Conservation (phyloP, 2,888 invertebrate genomes). For the Biston betularia region DNA sequence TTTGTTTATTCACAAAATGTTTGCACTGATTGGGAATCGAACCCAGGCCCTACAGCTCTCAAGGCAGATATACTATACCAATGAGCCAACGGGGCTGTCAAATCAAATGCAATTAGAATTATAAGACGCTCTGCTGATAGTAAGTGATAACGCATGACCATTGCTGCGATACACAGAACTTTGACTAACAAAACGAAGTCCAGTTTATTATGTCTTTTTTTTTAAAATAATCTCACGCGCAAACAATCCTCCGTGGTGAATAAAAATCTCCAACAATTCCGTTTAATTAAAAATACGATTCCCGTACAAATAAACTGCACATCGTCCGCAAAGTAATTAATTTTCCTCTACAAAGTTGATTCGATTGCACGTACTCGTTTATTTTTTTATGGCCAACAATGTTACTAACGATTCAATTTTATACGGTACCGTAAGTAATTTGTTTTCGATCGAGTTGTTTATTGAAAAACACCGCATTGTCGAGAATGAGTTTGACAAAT, state of each 20-base stretch:
- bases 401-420: constrained; percentile 66
- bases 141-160: too few relatives aligned
- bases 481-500: constrained; percentile 7
- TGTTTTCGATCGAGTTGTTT: constrained; percentile 67
- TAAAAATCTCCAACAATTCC: constrained; percentile 20
- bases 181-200: not conserved
- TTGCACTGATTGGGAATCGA: too few relatives aligned
- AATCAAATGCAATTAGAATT: too few relatives aligned
- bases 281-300: constrained; percentile 43
- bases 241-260: constrained; percentile 10
- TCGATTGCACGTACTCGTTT: constrained; percentile 56
- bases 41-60: too few relatives aligned
- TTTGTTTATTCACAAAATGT: too few relatives aligned
- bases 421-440: constrained; percentile 63
- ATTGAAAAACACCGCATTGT: constrained; percentile 46
- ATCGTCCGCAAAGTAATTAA: constrained; percentile 55
- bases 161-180: too few relatives aligned
- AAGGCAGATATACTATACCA: too few relatives aligned
- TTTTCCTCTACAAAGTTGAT: constrained; percentile 67
- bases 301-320: constrained; percentile 47
- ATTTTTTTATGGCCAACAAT: constrained; percentile 60
- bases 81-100: too few relatives aligned
- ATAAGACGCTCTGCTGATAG: too few relatives aligned
- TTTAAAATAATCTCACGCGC: not conserved
- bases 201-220: not conserved